Percentiles rank a stretch among this genome's conserved stretches.
Evolutionary conservation across 2,888 invertebrate species (phyloP).

Genomic region (Sarcophaga carnaria): DNA sequence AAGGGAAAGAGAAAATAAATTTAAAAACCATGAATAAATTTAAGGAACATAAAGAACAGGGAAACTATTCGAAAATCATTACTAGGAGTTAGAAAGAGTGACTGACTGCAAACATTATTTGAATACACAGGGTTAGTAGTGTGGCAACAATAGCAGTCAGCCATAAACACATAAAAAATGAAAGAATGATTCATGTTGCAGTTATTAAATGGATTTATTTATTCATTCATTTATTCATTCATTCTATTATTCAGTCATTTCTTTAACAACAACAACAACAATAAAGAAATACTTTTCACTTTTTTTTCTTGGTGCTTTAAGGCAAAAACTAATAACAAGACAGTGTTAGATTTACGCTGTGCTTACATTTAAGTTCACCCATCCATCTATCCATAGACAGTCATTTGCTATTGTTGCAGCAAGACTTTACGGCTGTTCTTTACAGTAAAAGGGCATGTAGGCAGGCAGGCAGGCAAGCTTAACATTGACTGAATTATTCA

Average conservation of each 20-base stretch:
- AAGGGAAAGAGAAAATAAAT: too few species aligned
- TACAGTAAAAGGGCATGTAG: slow-evolving; percentile 18
- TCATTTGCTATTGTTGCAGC: not conserved
- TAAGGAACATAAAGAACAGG: too few species aligned
- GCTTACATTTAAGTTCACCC: too few species aligned
- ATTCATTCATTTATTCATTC: not conserved
- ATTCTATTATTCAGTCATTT: not conserved
- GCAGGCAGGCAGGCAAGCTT: slow-evolving; percentile 47
- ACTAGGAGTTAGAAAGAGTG: too few species aligned
- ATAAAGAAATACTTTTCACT: not conserved
- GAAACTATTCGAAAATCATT: too few species aligned
- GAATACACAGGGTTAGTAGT: not conserved
- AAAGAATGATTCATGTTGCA: not conserved
- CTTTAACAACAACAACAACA: too few species aligned
- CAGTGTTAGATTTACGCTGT: not conserved
- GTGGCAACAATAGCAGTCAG: not conserved
- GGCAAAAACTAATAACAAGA: not conserved
- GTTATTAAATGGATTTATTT: not conserved
- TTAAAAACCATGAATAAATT: too few species aligned
- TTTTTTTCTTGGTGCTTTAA: not conserved
- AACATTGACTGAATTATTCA: slow-evolving; percentile 70
- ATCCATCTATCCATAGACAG: too few species aligned
- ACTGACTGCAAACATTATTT: not conserved
- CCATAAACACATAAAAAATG: not conserved
- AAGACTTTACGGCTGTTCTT: not conserved